Conservation (phyloP, 2,113 vertebrate species). For the Taxidea taxus region DNA sequence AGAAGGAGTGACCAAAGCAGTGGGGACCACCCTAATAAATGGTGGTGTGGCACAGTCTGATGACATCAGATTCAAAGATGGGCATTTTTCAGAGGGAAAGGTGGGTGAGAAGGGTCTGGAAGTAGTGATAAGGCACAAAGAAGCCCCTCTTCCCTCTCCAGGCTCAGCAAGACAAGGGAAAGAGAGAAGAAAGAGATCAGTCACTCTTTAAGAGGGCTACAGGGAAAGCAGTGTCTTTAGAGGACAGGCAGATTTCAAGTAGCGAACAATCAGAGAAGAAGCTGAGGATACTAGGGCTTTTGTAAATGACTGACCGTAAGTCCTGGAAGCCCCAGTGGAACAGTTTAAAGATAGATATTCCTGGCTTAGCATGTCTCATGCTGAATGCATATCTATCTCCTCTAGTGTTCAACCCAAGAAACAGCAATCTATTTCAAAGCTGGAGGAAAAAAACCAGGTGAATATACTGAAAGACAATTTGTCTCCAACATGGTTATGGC, state of each 20-base stretch:
- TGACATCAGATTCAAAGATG: neutral
- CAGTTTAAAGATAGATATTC: conserved; percentile 19
- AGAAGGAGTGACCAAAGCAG: neutral
- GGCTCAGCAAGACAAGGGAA: neutral
- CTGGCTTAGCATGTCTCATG: neutral
- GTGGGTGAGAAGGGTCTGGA: neutral
- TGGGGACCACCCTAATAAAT: neutral
- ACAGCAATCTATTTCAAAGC: neutral
- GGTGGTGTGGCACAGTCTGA: neutral
- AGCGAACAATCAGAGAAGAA: neutral
- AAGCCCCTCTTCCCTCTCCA: neutral
- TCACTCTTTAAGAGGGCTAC: neutral
- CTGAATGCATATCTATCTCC: conserved; percentile 36
- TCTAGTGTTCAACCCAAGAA: conserved; percentile 27
- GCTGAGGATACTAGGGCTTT: neutral
- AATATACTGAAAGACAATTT: neutral
- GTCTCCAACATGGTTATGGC: neutral
- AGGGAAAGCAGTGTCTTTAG: neutral
- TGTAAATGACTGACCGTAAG: neutral
- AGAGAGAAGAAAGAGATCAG: neutral
- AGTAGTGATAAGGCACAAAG: neutral
- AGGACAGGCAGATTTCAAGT: neutral
- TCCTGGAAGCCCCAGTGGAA: neutral
- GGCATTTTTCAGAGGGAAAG: neutral
- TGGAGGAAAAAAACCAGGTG: neutral